Percentiles rank a stretch among this genome's conserved stretches.
Conservation (phyloP, 2,113 vertebrate genomes). For the Arvicanthis niloticus region DNA sequence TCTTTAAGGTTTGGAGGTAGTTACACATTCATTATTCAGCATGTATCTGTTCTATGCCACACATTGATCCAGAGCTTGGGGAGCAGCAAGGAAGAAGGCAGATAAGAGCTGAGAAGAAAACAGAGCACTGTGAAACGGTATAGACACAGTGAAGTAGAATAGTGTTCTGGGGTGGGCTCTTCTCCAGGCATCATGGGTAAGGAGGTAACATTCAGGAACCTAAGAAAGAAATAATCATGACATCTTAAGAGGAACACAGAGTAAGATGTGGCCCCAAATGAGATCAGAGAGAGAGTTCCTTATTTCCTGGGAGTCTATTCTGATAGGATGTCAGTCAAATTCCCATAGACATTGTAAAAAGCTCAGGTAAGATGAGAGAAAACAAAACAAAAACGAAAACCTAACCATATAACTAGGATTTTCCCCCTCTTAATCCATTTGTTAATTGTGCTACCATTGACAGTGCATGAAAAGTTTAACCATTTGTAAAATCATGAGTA, state of each 20-base stretch:
- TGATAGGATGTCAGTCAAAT: not conserved
- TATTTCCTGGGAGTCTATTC: constrained; percentile 12
- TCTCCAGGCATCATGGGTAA: not conserved
- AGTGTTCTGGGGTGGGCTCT: not conserved
- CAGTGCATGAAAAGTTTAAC: not conserved
- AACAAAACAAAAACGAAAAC: not conserved
- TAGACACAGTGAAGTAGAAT: not conserved
- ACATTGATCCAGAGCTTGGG: not conserved
- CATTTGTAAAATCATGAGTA: not conserved
- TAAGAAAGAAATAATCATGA: not conserved
- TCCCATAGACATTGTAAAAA: not conserved
- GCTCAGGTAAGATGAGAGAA: not conserved
- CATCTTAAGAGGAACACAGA: too few species aligned
- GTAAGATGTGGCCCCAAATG: too few species aligned
- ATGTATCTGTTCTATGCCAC: not conserved
- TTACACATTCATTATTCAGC: constrained; percentile 3
- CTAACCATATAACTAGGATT: not conserved
- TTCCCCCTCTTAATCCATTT: not conserved
- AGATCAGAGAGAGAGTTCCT: not conserved
- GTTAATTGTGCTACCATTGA: not conserved
- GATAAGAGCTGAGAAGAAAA: not conserved
- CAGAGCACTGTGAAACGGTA: not conserved
- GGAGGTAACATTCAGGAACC: constrained; percentile 20
- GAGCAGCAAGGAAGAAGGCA: not conserved
- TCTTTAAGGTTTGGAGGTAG: not conserved